Evolutionary conservation across 2,888 invertebrate species (phyloP).

Genomic region (Pimpla rufipes): DNA sequence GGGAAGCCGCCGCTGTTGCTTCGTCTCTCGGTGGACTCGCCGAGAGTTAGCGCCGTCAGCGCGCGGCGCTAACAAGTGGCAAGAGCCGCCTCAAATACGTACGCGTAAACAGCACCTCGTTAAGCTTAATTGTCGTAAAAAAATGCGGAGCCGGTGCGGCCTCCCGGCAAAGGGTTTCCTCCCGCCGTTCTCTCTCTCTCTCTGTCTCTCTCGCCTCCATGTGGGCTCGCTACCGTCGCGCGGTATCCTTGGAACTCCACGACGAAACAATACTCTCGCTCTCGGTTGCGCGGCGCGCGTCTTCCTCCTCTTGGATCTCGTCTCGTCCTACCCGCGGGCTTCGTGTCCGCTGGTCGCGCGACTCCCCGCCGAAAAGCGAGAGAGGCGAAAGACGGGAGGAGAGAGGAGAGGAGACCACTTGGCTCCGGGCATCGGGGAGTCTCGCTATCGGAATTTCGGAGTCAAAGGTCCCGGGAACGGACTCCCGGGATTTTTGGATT

Average conservation of each 20-base stretch:
- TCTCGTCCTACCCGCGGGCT: conserved; percentile 4
- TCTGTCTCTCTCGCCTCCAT: not conserved
- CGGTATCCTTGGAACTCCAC: conserved; percentile 20
- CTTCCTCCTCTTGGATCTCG: conserved; percentile 10
- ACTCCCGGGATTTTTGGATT: conserved; percentile 15
- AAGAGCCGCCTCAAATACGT: conserved; percentile 79
- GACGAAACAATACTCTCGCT: conserved; percentile 11
- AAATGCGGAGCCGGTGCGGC: conserved; percentile 52
- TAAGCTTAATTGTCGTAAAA: conserved; percentile 79
- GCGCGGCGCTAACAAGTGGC: conserved; percentile 79
- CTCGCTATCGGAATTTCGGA: conserved; percentile 11
- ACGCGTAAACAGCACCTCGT: conserved; percentile 78
- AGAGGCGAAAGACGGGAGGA: not conserved
- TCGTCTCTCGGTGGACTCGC: conserved; percentile 10
- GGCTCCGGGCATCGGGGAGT: no score
- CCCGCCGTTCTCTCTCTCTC: not conserved
- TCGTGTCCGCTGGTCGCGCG: conserved; percentile 32
- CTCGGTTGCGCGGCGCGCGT: not conserved
- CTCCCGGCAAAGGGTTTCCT: conserved; percentile 41
- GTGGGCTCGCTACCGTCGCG: not conserved
- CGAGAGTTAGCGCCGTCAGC: conserved; percentile 74
- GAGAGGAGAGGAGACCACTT: not conserved
- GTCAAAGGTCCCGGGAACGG: not conserved
- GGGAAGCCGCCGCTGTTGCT: not conserved
- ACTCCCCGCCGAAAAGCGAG: not conserved